Base-by-base conservation (phyloP, 2,888 invertebrate species). In the Drosophila stalkeri region DNA sequence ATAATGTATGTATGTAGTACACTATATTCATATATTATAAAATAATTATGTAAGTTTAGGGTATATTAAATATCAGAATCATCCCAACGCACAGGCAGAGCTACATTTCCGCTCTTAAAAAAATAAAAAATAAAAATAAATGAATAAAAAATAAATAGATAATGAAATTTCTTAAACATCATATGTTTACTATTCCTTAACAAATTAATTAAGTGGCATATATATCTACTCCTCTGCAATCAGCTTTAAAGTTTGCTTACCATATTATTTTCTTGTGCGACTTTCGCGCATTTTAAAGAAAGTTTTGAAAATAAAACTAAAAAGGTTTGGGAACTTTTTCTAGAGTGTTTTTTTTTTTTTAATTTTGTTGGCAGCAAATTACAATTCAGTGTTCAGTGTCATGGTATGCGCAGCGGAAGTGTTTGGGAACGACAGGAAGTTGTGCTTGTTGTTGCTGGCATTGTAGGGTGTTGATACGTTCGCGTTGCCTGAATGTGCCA, bases 331-430 rank as follows among this genome's bases (percentile, higher is more conserved):
- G 35, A 37, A 20, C 37, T 52, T 20, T 33, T 20, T 51, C 27
- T 16, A 12, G 14, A 35, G 14, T 44, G 27, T 12, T 54, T 61
- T 60, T 74, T 62, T 61, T 57, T 56, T 65, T 79, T 12, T 54
- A 57, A 56, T 74, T 62, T 61, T 57, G 60, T 65, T 79, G 79
- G 65, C 76, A 64, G 16, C 63, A 71, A 77, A 71, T 65, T 63
- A 44, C 65, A 71, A 54, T 79, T 75, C 71, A 64, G 71, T 78
- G 79, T 79, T 75, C 71, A 64, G 71, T 78, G 79, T 65, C 79
- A 63, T 44, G 65, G 72, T 35, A 39, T 70, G 60, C 60, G 39
- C 65, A 65, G 69, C 80, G 79, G 80, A 79, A 77, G 80, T 76
- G 52, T 51, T 65, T 43, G 72, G 31, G 43, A 73, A 54, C 63